Conservation (phyloP, 1,140 invertebrate genomes). For the Adoxophyes honmai region DNA sequence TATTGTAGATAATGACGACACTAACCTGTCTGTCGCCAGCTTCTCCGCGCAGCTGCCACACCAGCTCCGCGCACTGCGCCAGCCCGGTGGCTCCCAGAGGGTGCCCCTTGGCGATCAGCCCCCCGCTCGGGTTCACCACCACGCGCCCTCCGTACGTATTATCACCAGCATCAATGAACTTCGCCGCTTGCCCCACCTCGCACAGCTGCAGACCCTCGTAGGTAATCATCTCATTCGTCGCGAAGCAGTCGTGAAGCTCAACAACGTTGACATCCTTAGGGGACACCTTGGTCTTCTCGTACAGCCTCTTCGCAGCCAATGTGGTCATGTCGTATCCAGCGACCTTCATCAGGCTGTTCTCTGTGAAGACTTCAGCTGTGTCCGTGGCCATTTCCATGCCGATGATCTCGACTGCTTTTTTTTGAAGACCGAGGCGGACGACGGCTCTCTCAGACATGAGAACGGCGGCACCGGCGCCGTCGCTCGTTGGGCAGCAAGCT, state of each 20-base stretch:
- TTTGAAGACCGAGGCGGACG: conserved; percentile 86
- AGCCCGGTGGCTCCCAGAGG: conserved; percentile 98
- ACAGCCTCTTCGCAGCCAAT: conserved; percentile 88
- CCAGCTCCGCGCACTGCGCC: conserved; percentile 96
- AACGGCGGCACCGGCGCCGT: conserved; percentile 95
- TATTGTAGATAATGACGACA: too few species aligned
- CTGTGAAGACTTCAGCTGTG: conserved; percentile 88
- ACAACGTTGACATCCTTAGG: conserved; percentile 94
- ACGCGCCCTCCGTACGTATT: conserved; percentile 99
- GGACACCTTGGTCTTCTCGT: conserved; percentile 84
- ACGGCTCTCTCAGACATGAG: conserved; percentile 96
- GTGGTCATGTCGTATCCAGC: conserved; percentile 98
- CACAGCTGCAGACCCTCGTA: conserved; percentile 98
- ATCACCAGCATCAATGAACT: conserved; percentile 94
- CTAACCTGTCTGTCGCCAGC: conserved; percentile 91
- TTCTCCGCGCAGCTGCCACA: conserved; percentile 94
- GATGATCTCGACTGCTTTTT: conserved; percentile 94
- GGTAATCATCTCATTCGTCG: conserved; percentile 97
- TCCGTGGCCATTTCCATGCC: conserved; percentile 98
- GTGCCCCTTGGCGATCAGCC: conserved; percentile 99
- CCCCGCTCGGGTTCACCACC: conserved; percentile 98
- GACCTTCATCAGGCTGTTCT: conserved; percentile 93
- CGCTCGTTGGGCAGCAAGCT: conserved; percentile 98
- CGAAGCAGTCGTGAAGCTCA: conserved; percentile 99
- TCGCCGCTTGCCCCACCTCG: conserved; percentile 91